Conservation (phyloP, 1,140 invertebrate genomes). For the Caenorhabditis tropicalis region DNA sequence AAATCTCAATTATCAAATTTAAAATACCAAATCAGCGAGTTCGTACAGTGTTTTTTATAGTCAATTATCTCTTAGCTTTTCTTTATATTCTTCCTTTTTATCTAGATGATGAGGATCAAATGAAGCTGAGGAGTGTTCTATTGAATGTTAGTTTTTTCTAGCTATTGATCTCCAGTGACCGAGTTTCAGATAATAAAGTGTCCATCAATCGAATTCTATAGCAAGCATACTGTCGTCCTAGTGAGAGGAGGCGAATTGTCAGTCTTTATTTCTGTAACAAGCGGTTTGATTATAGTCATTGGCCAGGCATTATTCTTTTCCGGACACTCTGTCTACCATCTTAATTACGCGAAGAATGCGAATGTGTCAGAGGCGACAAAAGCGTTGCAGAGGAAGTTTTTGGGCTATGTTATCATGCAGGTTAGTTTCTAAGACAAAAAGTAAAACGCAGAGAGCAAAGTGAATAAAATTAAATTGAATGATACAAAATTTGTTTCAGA, state of each 20-base stretch:
- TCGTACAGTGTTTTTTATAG: background rate
- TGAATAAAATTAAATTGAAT: background rate
- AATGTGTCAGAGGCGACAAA: background rate
- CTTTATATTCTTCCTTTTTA: background rate
- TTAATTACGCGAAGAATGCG: background rate
- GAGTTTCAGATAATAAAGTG: background rate
- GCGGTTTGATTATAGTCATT: background rate
- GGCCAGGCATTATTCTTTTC: background rate
- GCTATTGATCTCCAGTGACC: too few relatives aligned
- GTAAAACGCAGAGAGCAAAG: too few relatives aligned
- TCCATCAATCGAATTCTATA: background rate
- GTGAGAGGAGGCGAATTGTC: background rate
- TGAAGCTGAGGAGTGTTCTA: background rate
- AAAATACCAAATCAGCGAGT: background rate
- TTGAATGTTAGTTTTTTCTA: background rate
- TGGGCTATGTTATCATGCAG: background rate
- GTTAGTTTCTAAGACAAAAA: background rate
- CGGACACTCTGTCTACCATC: background rate
- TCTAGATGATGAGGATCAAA: background rate
- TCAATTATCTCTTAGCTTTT: background rate
- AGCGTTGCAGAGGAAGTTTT: background rate
- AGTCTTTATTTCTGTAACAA: background rate
- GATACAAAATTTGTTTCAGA: background rate
- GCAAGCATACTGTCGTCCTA: background rate
- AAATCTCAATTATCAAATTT: background rate